Conservation (phyloP, 2,113 vertebrate genomes). For the Prunella fulvescens region DNA sequence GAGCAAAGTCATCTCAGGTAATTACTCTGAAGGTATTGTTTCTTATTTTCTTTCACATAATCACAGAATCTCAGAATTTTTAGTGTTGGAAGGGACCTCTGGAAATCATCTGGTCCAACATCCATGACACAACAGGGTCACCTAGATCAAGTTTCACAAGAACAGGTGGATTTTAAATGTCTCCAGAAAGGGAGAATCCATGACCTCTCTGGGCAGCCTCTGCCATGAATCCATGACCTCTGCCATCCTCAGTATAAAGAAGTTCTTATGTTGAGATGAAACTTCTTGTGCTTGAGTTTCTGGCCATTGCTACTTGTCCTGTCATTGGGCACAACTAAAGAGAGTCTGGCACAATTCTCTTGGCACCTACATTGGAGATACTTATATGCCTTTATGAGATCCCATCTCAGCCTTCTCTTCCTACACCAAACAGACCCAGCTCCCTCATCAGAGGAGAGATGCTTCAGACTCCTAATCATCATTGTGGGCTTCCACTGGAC, state of each 20-base stretch:
- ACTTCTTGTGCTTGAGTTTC: not conserved
- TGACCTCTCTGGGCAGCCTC: not conserved
- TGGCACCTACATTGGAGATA: not conserved
- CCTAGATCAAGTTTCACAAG: not conserved
- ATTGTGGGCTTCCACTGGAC: not conserved
- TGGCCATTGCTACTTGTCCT: not conserved
- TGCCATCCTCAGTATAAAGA: not conserved
- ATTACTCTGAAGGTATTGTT: not conserved
- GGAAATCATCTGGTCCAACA: not conserved
- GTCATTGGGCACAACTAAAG: not conserved
- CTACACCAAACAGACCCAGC: not conserved
- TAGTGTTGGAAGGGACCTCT: not conserved
- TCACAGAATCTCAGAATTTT: not conserved
- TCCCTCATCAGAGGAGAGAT: not conserved
- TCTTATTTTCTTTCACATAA: not conserved
- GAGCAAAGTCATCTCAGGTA: not conserved
- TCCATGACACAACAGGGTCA: not conserved
- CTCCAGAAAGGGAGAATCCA: not conserved
- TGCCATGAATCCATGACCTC: no score
- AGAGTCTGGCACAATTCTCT: not conserved
- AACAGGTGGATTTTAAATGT: not conserved
- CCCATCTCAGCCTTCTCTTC: not conserved
- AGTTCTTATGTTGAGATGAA: not conserved
- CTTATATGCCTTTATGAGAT: not conserved
- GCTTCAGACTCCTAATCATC: not conserved